phyloP scores from a whole-genome alignment of 1,140 invertebrate genomes.

The Drosophila ananassae region DNA sequence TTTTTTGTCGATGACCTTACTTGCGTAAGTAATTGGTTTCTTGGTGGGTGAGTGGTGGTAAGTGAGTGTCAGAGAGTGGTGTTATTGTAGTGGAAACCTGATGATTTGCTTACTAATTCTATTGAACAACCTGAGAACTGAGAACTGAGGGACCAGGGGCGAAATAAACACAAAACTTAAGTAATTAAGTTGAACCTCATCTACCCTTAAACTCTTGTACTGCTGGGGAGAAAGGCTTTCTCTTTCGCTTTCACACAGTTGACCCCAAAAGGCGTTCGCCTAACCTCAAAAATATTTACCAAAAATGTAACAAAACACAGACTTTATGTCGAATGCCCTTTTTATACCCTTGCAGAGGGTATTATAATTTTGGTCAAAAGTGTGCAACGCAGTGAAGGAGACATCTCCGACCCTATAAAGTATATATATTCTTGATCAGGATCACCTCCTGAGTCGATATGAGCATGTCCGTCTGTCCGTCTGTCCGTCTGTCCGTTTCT shows the following conservation, averaged over 20 bases:
- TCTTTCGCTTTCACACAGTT: slow-evolving; percentile 41
- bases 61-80: too few species aligned
- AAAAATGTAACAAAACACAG: slow-evolving; percentile 52
- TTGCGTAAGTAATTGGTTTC: slow-evolving; percentile 60
- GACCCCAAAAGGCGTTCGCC: slow-evolving; percentile 59
- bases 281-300: slow-evolving; percentile 58
- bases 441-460: too few species aligned
- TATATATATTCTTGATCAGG: too few species aligned
- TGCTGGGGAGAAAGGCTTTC: slow-evolving; percentile 4
- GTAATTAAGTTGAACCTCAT: slow-evolving; percentile 42
- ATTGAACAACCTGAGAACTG: slow-evolving; percentile 4
- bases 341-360: too few species aligned
- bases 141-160: slow-evolving; percentile 10
- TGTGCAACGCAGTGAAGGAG: too few species aligned
- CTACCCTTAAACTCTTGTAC: slow-evolving; percentile 13
- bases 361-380: too few species aligned
- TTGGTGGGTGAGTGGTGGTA: slow-evolving; percentile 1
- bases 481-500: too few species aligned
- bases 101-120: slow-evolving; percentile 51
- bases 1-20: slow-evolving; percentile 51
- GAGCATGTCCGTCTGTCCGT: too few species aligned
- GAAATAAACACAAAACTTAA: slow-evolving; percentile 55
- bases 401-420: too few species aligned
- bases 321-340: too few species aligned
- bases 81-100: background rate